A percentile compares a stretch with the other conserved stretches of the same genome.
Conservation (phyloP, 2,797 vertebrate species). For the Synanceia verrucosa region DNA sequence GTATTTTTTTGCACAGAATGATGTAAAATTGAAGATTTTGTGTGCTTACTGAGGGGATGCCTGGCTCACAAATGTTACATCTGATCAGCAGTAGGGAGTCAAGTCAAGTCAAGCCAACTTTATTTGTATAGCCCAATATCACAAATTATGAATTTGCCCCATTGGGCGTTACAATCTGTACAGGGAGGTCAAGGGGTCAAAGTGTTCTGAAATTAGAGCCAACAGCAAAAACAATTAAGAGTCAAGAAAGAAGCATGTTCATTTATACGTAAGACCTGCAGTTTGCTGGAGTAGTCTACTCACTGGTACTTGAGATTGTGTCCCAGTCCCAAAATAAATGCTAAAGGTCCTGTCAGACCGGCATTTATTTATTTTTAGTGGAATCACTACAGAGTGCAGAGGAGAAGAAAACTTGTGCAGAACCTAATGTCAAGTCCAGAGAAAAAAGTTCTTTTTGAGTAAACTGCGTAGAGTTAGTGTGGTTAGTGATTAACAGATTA, state of each 20-base stretch:
- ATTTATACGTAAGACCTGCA: neutral
- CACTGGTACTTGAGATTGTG: neutral
- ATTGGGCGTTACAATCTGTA: too few species aligned
- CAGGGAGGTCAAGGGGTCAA: slow-evolving; percentile 19
- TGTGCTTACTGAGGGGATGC: neutral
- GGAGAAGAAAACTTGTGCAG: neutral
- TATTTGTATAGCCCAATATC: too few species aligned
- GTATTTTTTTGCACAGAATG: neutral
- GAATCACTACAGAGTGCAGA: too few species aligned
- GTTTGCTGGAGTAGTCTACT: neutral
- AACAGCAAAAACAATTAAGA: neutral
- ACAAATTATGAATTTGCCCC: too few species aligned
- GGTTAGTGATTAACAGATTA: neutral
- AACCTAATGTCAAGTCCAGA: neutral
- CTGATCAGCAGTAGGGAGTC: neutral
- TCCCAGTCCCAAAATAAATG: neutral
- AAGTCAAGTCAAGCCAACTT: too few species aligned
- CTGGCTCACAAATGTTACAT: neutral
- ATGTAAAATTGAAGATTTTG: accelerated
- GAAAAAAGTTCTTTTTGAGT: neutral
- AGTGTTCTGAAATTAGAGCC: neutral
- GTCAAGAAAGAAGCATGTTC: neutral
- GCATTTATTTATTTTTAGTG: too few species aligned
- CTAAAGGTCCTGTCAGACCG: too few species aligned
- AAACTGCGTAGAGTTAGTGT: neutral